Percentiles rank a stretch among this genome's conserved stretches.
phyloP scores from a whole-genome alignment of 2,797 vertebrate genomes.

The Aeoliscus strigatus region DNA sequence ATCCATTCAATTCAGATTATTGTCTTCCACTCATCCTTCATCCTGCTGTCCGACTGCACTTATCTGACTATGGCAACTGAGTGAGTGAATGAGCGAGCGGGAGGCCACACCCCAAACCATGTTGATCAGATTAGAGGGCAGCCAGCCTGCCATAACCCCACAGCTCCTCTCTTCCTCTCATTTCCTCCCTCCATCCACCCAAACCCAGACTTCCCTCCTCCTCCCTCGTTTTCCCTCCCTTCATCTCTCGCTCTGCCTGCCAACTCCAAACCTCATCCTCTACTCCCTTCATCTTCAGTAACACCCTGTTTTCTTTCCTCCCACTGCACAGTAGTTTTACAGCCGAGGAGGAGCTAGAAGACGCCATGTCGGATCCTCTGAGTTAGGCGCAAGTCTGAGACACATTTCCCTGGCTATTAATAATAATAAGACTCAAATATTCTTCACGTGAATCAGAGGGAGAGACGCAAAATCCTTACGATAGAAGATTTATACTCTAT shows the following conservation, averaged over 20 bases:
- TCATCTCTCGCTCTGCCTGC: conserved; percentile 4
- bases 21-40: conserved; percentile 14
- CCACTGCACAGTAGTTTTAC: too few relatives aligned
- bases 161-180: conserved; percentile 48
- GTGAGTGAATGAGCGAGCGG: too few relatives aligned
- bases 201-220: conserved; percentile 23
- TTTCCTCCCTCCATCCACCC: conserved; percentile 38
- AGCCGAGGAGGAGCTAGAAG: too few relatives aligned
- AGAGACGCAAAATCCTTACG: too few relatives aligned
- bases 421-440: too few relatives aligned
- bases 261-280: conserved; percentile 31
- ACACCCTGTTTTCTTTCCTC: conserved; percentile 12
- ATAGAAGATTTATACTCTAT: too few relatives aligned
- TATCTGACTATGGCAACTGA: too few relatives aligned
- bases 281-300: conserved; percentile 28
- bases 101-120: conserved; percentile 70
- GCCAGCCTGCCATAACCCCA: conserved; percentile 57
- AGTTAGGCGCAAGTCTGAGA: too few relatives aligned
- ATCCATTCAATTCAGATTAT: too few relatives aligned
- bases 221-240: conserved; percentile 7
- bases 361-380: too few relatives aligned
- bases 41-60: conserved; percentile 14
- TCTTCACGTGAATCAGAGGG: too few relatives aligned
- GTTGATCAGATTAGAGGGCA: conserved; percentile 74
- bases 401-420: too few relatives aligned